Percentiles rank a stretch among this genome's conserved stretches.
Conservation (phyloP, 2,797 vertebrate genomes). For the Percopsis omiscomaycus region DNA sequence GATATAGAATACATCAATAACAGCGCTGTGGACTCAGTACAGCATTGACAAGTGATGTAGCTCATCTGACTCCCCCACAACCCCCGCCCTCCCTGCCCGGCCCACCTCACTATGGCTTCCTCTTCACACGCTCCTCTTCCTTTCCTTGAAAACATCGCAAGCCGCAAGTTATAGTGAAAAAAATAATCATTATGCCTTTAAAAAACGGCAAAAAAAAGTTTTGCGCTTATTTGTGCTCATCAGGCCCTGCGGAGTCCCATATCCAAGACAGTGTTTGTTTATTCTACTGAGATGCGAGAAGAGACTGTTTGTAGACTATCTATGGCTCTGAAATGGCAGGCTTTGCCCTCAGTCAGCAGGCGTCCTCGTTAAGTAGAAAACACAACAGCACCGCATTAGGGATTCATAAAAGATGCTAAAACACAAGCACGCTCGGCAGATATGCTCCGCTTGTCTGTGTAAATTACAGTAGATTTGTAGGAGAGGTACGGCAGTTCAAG, state of each 20-base stretch:
- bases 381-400: constrained; percentile 6
- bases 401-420: constrained; percentile 8
- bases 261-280: constrained; percentile 46
- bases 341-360: constrained; percentile 12
- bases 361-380: constrained; percentile 6
- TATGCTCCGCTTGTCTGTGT: neutral
- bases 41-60: constrained; percentile 47
- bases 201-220: constrained; percentile 21
- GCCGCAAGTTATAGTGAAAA: constrained; percentile 13
- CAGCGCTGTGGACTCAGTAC: constrained; percentile 29
- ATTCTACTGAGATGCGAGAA: constrained; percentile 38
- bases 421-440: too few relatives aligned
- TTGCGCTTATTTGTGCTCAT: constrained; percentile 29
- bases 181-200: neutral
- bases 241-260: constrained; percentile 22
- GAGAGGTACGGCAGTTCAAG: constrained; percentile 13
- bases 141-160: constrained; percentile 23
- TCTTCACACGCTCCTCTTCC: neutral
- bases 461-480: constrained; percentile 4
- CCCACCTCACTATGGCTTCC: neutral
- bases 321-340: constrained; percentile 33
- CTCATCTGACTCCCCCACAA: constrained; percentile 12
- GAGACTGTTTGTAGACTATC: constrained; percentile 44
- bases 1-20: constrained; percentile 58
- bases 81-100: constrained; percentile 13